phyloP scores from a whole-genome alignment of 2,888 invertebrate species.

The Epinotia bilunana region DNA sequence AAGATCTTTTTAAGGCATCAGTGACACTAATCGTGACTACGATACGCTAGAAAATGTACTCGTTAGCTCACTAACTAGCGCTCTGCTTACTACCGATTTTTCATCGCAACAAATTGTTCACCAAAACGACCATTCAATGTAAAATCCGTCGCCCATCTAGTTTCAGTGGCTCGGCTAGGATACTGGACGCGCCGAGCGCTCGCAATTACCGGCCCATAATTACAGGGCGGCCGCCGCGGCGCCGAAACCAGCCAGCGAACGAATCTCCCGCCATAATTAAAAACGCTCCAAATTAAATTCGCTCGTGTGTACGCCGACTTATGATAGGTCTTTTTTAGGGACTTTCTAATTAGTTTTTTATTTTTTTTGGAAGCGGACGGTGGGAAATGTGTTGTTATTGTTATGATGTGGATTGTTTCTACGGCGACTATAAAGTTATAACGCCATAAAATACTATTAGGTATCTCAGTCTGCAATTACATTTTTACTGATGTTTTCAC shows the following conservation, averaged over 20 bases:
- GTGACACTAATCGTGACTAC: background rate
- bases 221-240: slow-evolving; percentile 82
- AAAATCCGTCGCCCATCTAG: slow-evolving; percentile 48
- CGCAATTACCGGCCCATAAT: slow-evolving; percentile 83
- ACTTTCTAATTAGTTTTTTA: slow-evolving; percentile 81
- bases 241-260: slow-evolving; percentile 77
- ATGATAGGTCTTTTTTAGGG: slow-evolving; percentile 82
- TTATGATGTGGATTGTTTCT: slow-evolving; percentile 14
- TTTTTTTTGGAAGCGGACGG: slow-evolving; percentile 62
- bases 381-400: slow-evolving; percentile 52
- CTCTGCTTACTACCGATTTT: background rate
- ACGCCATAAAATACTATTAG: background rate
- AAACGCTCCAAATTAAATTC: slow-evolving; percentile 84
- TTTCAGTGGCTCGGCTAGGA: slow-evolving; percentile 66
- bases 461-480: background rate
- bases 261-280: slow-evolving; percentile 82
- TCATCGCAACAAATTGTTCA: background rate
- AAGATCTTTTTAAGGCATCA: background rate
- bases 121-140: background rate
- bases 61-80: too few relatives aligned
- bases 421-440: background rate
- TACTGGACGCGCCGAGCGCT: slow-evolving; percentile 66
- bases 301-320: slow-evolving; percentile 80
- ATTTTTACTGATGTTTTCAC: background rate
- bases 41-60: background rate